Base-by-base conservation (phyloP, 2,797 vertebrate genomes). In the Denticeps clupeoides region DNA sequence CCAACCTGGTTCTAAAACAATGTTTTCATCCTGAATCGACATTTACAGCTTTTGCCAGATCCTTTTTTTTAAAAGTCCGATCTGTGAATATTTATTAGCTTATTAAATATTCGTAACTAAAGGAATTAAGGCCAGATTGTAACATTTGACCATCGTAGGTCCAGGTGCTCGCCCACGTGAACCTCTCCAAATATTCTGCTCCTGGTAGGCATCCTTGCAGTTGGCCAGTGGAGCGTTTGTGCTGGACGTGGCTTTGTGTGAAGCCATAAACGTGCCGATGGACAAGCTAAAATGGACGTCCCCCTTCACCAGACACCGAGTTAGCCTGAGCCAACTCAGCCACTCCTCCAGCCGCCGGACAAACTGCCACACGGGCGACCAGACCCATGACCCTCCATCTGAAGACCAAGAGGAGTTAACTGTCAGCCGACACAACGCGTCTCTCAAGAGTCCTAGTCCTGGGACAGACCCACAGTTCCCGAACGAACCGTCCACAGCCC, bases 251-350 rank as follows among this genome's bases (percentile, higher is more conserved):
- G 83, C 85, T 43, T 86, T 99, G 69, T 95, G 87, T 0, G 62
- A 87, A 0, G 82, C 88, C 25, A 66, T 86, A 33, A 82, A 51
- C 3, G 89, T 97, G 54, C 91, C 91, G 54, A 87, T 96, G 85
- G 89, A 95, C 69, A 95, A 96, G 68, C 81, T 99, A 13, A 92
- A 88, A 76, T 89, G 94, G 93, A 91, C 88, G 0, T 97, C 94
- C 0, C 94, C 93, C 1, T 97, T 97, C 3, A 35, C 68, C 66
- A 86, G 86, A 71, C 94, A 96, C 71, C 88, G 93, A 43, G 66
- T 68, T 58, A 83, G 87, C 33, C 71, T 87, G 51, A 73, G 83
- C 3, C 73, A 86, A 65, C 65, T 69, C 37, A 87, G 83, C 3
- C 70, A 81, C 7, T 70, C 73, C 2, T 27, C 66, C 59, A 45